Evolutionary conservation across 2,888 invertebrate genomes (phyloP).

Genomic region (Meghimatium bilineatum): DNA sequence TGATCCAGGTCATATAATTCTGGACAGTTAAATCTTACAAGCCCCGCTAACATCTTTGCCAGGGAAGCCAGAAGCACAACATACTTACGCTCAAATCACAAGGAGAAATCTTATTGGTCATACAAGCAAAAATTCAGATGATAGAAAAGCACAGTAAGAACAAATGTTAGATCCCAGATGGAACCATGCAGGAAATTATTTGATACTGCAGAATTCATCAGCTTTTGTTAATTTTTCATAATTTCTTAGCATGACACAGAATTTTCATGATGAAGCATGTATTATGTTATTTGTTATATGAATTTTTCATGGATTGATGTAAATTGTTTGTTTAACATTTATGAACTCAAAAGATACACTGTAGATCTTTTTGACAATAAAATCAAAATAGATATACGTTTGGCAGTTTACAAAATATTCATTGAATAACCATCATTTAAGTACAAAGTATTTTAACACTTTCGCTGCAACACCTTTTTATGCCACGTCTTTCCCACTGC

Average conservation of each 20-base stretch:
- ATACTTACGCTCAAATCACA: too few species aligned
- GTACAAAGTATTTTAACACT: too few species aligned
- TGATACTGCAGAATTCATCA: background rate
- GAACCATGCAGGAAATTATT: background rate
- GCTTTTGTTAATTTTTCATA: background rate
- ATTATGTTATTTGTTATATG: background rate
- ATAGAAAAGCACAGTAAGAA: too few species aligned
- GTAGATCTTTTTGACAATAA: background rate
- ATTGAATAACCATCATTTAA: background rate
- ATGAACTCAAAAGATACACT: background rate
- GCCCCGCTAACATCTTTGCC: too few species aligned
- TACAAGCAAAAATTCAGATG: too few species aligned
- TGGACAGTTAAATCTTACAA: too few species aligned
- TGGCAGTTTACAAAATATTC: background rate
- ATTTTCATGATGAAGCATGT: background rate
- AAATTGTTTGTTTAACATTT: background rate
- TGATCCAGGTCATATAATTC: too few species aligned
- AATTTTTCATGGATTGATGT: background rate
- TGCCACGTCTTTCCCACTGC: too few species aligned
- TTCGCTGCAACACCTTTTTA: too few species aligned
- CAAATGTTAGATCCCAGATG: background rate
- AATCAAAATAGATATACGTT: too few species aligned
- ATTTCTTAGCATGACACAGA: background rate
- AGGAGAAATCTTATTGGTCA: too few species aligned
- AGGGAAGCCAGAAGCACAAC: too few species aligned